Evolutionary conservation across 2,113 vertebrate species (phyloP), one percentile per base, ranked within the genome.

Genomic region (Leucoraja erinaceus): DNA sequence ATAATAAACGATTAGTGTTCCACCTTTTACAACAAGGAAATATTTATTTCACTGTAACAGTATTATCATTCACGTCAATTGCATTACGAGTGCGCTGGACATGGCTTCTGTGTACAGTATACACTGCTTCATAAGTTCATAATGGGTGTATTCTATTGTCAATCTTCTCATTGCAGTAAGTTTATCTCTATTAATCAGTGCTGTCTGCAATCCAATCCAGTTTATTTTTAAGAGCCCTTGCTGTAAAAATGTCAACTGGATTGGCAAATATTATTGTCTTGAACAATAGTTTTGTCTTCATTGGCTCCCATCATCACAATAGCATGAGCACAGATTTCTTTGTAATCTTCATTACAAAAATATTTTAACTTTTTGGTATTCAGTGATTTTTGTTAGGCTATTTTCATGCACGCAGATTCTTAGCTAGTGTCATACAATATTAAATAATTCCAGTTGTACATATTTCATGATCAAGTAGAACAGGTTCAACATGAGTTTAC

Each of bases 231-330:
- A 61, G 68, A 72, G 33, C 47, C 72, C 22, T 91, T 63, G 38
- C 90, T 91, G 90, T 47, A 54, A 20, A 72, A 91, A 90, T 18
- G 20, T 91, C 38, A 91, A 72, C 66, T 91, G 88, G 88, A 91
- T 54, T 47, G 38, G 47, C 16, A 91, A 91, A 68, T 28, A 38
- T 22, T 72, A 0, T 25, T 25, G 16, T 20, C 54, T 18, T 63
- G 54, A 72, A 47, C 47, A 20, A 25, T 54, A 91, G 2, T 25
- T 72, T 70, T 47, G 28, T 91, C 4, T 91, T 10, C 25, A 20
- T 72, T 72, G 66, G 47, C 72, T 63, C 72, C 20, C 22, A n/a
- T n/a, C n/a, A n/a, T n/a, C n/a, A n/a, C n/a, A n/a, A n/a, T 72
- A 72, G 14, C 54, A 47, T 22, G 63, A 5, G 63, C 31, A 90